Base-by-base conservation (phyloP, 2,888 invertebrate genomes). In the Teleiodes luculella region DNA sequence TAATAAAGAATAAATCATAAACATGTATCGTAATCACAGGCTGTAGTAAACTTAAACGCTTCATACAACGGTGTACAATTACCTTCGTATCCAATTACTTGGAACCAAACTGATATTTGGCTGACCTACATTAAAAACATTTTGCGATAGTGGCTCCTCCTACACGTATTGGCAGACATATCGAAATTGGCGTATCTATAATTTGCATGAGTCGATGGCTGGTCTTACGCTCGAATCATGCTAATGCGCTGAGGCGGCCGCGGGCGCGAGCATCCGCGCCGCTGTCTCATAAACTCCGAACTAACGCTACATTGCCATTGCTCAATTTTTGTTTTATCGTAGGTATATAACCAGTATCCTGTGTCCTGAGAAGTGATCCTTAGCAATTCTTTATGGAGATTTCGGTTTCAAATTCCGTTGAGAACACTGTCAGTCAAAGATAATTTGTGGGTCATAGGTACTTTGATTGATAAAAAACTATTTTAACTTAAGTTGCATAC, bases 1-100 rank as follows among this genome's bases (percentile, higher is more conserved):
- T 79, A 78, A 80, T 82, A 80, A 78, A 76, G 76, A 76, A 82
- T 82, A 80, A 80, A 80, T 83, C 78, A 78, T 74, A 64, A 70
- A 70, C 65, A 66, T 68, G 70, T 73, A 76, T 66, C 68, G 69
- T 84, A 83, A 83, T 83, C 75, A 83, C 68, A 76, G 79, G 71
- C 61, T 80, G 63, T 58, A 67, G 58, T 71, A 64, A 70, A 72
- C 74, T 72, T 73, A 76, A 82, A 77, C 74, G 74, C 68, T 72
- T 73, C 39, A 46, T 51, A 50, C 72, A 76, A 75, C 74, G 78
- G 76, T 79, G 76, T 80, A 76, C 79, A 80, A 80, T 83, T 81
- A 82, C 75, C 72, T 73, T 67, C 64, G 72, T 70, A 74, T 78
- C 74, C 80, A 82, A 80, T 80, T 80, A 81, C 73, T 73, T 69